phyloP scores from a whole-genome alignment of 1,140 invertebrate species.

The Hydropsyche tenuis region DNA sequence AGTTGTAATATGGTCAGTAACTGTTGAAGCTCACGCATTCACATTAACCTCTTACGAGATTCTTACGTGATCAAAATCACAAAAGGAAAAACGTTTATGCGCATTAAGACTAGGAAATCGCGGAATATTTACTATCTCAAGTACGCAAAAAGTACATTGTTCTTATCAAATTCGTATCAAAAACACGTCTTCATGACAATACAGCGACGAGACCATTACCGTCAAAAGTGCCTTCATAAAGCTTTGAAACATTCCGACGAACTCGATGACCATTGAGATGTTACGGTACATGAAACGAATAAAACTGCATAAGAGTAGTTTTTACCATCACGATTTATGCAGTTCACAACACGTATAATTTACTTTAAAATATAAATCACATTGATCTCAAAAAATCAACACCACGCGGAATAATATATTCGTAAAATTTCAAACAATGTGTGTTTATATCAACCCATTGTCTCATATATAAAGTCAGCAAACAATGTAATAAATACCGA shows the following conservation, averaged over 20 bases:
- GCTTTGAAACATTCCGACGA: constrained; percentile 13
- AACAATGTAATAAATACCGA: background rate
- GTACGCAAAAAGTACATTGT: background rate
- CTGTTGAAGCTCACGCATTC: background rate
- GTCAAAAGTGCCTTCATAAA: constrained; percentile 1
- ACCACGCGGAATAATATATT: too few relatives aligned
- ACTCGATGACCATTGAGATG: background rate
- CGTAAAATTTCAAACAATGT: too few relatives aligned
- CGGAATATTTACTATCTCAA: background rate
- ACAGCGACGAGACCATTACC: background rate
- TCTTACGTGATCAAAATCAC: constrained; percentile 42
- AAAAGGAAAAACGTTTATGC: constrained; percentile 23
- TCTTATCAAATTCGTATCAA: constrained; percentile 36
- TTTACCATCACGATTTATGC: too few relatives aligned
- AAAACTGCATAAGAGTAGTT: background rate
- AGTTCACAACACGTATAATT: too few relatives aligned
- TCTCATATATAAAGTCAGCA: too few relatives aligned
- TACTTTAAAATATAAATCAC: too few relatives aligned
- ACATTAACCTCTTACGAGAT: constrained; percentile 39
- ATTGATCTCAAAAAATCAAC: too few relatives aligned
- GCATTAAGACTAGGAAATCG: constrained; percentile 28
- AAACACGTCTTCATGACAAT: constrained; percentile 30
- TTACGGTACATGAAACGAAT: background rate
- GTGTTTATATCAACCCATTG: too few relatives aligned
- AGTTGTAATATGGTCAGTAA: background rate